Evolutionary conservation across 2,113 vertebrate species (phyloP).

Genomic region (Sapajus apella): DNA sequence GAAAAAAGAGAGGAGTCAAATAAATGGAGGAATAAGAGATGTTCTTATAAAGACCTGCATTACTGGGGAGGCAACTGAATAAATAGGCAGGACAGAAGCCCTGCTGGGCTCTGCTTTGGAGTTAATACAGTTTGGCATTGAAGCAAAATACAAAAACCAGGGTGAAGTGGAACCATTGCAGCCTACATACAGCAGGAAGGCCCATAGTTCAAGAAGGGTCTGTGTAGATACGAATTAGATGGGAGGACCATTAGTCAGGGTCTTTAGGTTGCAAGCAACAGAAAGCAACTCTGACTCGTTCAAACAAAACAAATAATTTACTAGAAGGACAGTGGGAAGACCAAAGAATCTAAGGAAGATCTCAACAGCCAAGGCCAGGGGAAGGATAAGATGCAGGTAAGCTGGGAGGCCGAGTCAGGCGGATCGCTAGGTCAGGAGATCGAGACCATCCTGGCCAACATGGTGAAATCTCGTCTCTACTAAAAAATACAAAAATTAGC

Average conservation of each 20-base stretch:
- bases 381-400: neutral
- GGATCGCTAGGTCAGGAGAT: too few species aligned
- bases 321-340: neutral
- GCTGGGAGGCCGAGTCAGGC: too few species aligned
- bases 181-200: neutral
- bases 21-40: neutral
- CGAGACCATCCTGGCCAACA: too few species aligned
- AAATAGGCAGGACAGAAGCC: neutral
- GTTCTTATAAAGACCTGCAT: neutral
- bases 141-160: neutral
- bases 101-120: neutral
- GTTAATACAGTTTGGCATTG: neutral
- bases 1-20: neutral
- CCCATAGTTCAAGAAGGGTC: neutral
- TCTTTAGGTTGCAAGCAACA: neutral
- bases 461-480: too few species aligned
- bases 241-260: neutral
- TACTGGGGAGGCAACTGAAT: neutral
- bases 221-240: neutral
- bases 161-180: neutral
- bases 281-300: neutral
- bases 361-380: neutral
- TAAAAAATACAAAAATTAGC: too few species aligned
- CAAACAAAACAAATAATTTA: neutral
- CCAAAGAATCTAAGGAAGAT: neutral